Evolutionary conservation across 2,113 vertebrate genomes (phyloP).

Genomic region (Rallus limicola): DNA sequence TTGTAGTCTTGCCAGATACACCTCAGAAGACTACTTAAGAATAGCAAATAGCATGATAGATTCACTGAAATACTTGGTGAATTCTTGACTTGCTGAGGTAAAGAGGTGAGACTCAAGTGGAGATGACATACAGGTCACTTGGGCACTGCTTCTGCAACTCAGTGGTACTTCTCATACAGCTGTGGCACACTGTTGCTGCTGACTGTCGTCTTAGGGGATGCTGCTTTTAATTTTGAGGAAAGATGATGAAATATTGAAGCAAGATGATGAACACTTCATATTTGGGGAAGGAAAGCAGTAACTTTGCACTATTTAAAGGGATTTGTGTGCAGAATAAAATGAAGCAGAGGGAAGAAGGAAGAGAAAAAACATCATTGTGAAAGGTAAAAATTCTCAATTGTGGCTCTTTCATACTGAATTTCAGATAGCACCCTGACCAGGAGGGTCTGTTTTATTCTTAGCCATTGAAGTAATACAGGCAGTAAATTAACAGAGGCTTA

Average conservation of each 20-base stretch:
- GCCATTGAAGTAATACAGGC: not conserved
- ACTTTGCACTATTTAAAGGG: not conserved
- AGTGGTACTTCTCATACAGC: not conserved
- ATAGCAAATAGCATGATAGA: not conserved
- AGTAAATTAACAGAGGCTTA: not conserved
- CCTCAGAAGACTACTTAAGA: not conserved
- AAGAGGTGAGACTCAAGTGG: rapidly evolving
- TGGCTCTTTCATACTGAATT: not conserved
- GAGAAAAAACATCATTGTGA: not conserved
- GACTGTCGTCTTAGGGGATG: not conserved
- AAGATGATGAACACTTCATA: not conserved
- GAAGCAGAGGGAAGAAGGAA: not conserved
- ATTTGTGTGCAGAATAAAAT: not conserved
- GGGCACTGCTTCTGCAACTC: not conserved
- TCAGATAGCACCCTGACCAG: not conserved
- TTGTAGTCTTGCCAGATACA: slow-evolving; percentile 42
- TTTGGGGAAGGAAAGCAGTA: not conserved
- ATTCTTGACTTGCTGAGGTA: not conserved
- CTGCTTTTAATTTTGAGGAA: not conserved
- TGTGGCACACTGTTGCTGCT: not conserved
- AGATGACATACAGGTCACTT: not conserved
- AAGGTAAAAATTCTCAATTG: not conserved
- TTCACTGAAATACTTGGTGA: not conserved
- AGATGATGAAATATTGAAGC: not conserved
- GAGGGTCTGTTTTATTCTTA: not conserved